Evolutionary conservation across 2,888 invertebrate genomes (phyloP).

Genomic region (Diplazon laetatorius): DNA sequence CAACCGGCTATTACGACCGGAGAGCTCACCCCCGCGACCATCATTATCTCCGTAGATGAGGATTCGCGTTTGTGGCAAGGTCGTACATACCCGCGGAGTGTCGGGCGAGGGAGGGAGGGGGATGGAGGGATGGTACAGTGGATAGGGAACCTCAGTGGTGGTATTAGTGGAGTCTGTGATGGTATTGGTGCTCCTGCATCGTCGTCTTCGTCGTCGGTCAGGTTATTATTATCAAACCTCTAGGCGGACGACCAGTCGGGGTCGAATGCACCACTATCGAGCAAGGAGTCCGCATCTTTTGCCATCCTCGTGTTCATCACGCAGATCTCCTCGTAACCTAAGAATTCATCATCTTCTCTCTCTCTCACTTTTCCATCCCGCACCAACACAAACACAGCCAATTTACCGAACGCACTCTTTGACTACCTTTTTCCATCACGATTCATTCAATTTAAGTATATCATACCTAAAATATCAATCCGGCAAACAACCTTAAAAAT

Average conservation of each 20-base stretch:
- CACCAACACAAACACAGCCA: no score
- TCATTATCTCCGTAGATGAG: slow-evolving; percentile 72
- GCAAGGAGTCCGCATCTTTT: slow-evolving; percentile 25
- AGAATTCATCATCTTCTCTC: slow-evolving; percentile 11
- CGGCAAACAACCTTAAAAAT: no score
- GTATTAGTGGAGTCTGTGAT: slow-evolving; percentile 27
- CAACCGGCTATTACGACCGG: slow-evolving; percentile 54
- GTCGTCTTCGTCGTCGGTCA: slow-evolving; percentile 53
- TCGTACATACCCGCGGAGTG: slow-evolving; percentile 40
- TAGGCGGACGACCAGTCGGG: slow-evolving; percentile 51
- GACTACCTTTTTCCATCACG: no score
- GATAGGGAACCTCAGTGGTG: slow-evolving; percentile 21
- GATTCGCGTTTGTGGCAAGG: slow-evolving; percentile 63
- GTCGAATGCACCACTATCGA: slow-evolving; percentile 45
- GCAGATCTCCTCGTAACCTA: no score
- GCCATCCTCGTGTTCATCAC: slow-evolving; percentile 42
- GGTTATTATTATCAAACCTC: slow-evolving; percentile 69
- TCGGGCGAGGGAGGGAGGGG: no score
- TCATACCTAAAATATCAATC: no score
- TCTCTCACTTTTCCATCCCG: background rate
- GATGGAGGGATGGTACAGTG: no score
- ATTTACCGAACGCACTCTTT: no score
- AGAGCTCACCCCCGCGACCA: slow-evolving; percentile 72
- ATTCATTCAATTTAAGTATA: no score
- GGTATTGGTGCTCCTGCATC: slow-evolving; percentile 23